Evolutionary conservation across 2,888 invertebrate species (phyloP), one percentile per base, ranked within the genome.

Genomic region (Brachylomia viminalis): DNA sequence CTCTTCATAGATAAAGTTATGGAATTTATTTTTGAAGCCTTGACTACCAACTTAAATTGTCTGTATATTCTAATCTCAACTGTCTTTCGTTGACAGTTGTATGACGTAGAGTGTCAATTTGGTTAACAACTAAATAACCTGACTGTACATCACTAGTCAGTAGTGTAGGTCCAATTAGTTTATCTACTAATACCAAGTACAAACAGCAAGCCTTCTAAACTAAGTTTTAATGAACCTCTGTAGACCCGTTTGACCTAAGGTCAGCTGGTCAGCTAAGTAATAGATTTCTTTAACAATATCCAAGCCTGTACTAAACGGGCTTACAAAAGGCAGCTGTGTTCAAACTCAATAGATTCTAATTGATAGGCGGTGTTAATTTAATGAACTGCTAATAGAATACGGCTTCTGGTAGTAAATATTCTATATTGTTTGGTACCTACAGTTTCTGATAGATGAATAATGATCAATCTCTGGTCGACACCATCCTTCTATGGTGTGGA

Each of bases 251-350:
- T 86, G 80, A 87, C 77, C 84, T 77, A 7, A 64, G 79, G 73
- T 77, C 78, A 64, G 62, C 52, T 62, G 75, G 69, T 70, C 76
- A 42, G 62, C 45, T 82, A n/a, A n/a, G n/a, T n/a, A 84, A 80
- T 84, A 82, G 80, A 84, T 84, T 79, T 86, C 84, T 84, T 86
- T 72, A 61, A 82, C 78, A 77, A 72, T 81, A 69, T 71, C 13
- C 27, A 68, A 75, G 61, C 38, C 59, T 65, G n/a, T 71, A 72
- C 33, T 59, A 72, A 80, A 81, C 47, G 20, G 68, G 72, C 75
- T 61, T 56, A 58, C 52, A 75, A 72, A 64, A 45, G 75, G 85
- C 78, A 83, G 85, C 78, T 86, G 85, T 73, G 72, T 64, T 77
- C 70, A 76, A 82, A 49, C 74, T 77, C 71, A 80, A 85, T 84